These are phyloP conservation scores for Hozukius guyotensis DNA, from an alignment of 2,797 vertebrate genomes.

Conservation along the genomic window DNA sequence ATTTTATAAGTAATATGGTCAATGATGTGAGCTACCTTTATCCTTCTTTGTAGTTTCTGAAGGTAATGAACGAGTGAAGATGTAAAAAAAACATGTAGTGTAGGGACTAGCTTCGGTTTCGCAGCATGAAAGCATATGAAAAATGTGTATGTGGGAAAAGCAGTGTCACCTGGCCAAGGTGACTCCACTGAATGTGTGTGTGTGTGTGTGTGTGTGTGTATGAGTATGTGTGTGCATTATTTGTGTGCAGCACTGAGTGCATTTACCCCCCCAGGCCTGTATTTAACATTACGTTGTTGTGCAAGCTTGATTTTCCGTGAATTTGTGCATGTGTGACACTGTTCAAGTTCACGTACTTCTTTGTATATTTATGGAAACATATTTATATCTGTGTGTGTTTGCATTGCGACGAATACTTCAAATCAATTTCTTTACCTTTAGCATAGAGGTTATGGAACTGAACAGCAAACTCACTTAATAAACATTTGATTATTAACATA, in stretches of 20 bases:
- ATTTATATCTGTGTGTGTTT: background rate
- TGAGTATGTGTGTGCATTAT: background rate
- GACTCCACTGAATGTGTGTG: background rate
- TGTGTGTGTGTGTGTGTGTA: too few relatives aligned
- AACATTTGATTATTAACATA: background rate
- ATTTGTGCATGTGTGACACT: background rate
- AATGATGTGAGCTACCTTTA: too few relatives aligned
- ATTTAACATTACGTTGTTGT: slow-evolving; percentile 18
- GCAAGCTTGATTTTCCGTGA: background rate
- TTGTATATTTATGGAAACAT: background rate
- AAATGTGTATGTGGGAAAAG: background rate
- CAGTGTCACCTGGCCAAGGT: slow-evolving; percentile 10
- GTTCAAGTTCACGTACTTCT: background rate
- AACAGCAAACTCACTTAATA: too few relatives aligned
- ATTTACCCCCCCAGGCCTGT: slow-evolving; percentile 21
- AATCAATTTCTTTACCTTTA: background rate
- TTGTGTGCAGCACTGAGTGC: background rate
- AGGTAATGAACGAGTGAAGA: background rate
- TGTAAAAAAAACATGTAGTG: background rate
- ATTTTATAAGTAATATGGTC: too few relatives aligned
- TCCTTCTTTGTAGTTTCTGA: background rate
- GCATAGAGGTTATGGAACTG: background rate
- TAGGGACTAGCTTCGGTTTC: background rate
- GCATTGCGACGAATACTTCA: background rate
- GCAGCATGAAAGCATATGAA: background rate